These are phyloP conservation scores for Acanthosepion pharaonis DNA, from an alignment of 2,888 invertebrate genomes.

Conservation along the genomic window DNA sequence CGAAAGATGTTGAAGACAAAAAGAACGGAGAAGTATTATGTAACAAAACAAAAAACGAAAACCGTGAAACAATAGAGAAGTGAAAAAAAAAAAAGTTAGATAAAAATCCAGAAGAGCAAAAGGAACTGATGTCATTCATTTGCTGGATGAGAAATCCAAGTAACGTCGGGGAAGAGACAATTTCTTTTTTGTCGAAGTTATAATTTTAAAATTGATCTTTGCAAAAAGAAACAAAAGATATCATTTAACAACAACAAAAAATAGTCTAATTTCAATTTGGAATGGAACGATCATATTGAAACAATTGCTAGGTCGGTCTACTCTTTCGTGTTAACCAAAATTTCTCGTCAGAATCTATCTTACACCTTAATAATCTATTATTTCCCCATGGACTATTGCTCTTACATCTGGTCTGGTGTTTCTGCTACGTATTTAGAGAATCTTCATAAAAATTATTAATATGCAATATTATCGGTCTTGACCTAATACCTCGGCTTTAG, in stretches of 20 bases:
- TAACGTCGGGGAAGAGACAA: not conserved
- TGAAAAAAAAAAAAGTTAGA: not conserved
- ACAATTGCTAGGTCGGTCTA: too few relatives aligned
- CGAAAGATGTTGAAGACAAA: not conserved
- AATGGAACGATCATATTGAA: too few relatives aligned
- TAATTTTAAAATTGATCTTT: not conserved
- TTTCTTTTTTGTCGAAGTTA: not conserved
- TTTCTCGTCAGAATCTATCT: too few relatives aligned
- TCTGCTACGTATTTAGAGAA: too few relatives aligned
- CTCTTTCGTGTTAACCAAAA: too few relatives aligned
- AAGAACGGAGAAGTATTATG: not conserved
- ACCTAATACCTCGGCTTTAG: too few relatives aligned
- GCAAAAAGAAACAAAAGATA: not conserved
- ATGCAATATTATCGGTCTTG: too few relatives aligned
- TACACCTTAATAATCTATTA: too few relatives aligned
- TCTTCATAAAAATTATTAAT: too few relatives aligned
- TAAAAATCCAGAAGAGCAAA: too few relatives aligned
- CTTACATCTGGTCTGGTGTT: too few relatives aligned
- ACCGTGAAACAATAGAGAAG: not conserved
- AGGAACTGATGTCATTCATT: not conserved
- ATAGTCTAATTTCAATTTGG: not conserved
- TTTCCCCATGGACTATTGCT: too few relatives aligned
- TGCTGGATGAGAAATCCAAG: not conserved
- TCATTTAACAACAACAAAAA: not conserved
- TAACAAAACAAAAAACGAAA: not conserved